Conservation (phyloP, 2,797 vertebrate species). For the Gambelia wislizenii region DNA sequence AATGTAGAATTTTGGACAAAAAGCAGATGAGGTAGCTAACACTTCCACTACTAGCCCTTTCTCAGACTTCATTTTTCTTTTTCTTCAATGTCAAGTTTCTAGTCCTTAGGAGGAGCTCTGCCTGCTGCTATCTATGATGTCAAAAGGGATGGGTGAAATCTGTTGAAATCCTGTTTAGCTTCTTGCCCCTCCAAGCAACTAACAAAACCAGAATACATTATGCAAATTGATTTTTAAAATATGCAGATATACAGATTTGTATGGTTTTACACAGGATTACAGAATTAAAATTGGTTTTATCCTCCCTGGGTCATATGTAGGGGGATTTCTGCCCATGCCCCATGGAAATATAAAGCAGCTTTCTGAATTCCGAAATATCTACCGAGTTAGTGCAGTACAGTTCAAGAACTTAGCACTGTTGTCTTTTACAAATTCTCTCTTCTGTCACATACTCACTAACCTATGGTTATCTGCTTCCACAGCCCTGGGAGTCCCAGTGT, state of each 20-base stretch:
- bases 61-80: background rate
- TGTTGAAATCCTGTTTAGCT: background rate
- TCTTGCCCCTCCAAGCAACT: background rate
- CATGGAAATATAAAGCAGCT: conserved; percentile 4
- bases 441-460: conserved; percentile 57
- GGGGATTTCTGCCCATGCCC: conserved; percentile 20
- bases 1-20: background rate
- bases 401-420: conserved; percentile 20
- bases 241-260: background rate
- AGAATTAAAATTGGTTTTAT: background rate
- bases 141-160: background rate
- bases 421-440: conserved; percentile 42
- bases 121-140: background rate
- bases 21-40: background rate
- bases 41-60: background rate
- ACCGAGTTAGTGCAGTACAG: too few species aligned
- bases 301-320: background rate
- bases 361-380: background rate
- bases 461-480: conserved; percentile 71
- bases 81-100: background rate
- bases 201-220: background rate
- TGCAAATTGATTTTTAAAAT: background rate
- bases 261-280: background rate
- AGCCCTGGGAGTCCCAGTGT: conserved; percentile 98
- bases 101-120: background rate